Evolutionary conservation across 1,140 invertebrate genomes (phyloP), one percentile per base, ranked within the genome.

Genomic region (Caenorhabditis brenneri): DNA sequence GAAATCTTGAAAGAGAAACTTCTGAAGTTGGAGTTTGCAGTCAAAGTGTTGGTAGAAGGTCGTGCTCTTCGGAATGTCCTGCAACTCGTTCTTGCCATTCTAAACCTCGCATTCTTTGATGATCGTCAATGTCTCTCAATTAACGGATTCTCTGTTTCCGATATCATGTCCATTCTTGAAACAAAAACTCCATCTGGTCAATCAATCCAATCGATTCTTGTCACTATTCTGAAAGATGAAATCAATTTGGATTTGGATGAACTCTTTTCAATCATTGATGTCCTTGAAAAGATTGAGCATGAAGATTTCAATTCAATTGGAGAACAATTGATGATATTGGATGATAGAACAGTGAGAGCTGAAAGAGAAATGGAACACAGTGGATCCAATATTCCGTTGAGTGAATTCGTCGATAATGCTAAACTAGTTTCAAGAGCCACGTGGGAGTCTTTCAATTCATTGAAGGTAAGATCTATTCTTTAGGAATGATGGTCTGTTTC

Each of bases 391-490:
- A 42, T 74, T 42, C 36, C 65, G 15, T 31, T 74, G 10, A 74
- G 65, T 42, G 65, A 74, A 31, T 74, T 74, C 33, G 65, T 74
- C 4, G 65, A 74, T 10, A 74, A 74, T 31, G 36, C 65, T 5
- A 74, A 74, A n/a, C 42, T 15, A 12, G 10, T 74, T 12, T 74
- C 65, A 15, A 74, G n/a, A 31, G 22, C n/a, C n/a, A 31, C 7
- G 4, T 74, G 65, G 65, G 65, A 74, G n/a, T 24, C 16, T 24
- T 46, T 42, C 6, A 74, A 74, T 0, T n/a, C n/a, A 10, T 42
- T 74, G 65, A 74, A 74, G 65, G 65, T 74, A 12, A 24, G 65
- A n/a, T n/a, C n/a, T n/a, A n/a, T n/a, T n/a, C n/a, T n/a, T n/a
- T n/a, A n/a, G n/a, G n/a, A n/a, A n/a, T n/a, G n/a, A n/a, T n/a